These are phyloP conservation scores for Lasioglossum vierecki DNA, from an alignment of 2,888 invertebrate species.

Conservation along the genomic window DNA sequence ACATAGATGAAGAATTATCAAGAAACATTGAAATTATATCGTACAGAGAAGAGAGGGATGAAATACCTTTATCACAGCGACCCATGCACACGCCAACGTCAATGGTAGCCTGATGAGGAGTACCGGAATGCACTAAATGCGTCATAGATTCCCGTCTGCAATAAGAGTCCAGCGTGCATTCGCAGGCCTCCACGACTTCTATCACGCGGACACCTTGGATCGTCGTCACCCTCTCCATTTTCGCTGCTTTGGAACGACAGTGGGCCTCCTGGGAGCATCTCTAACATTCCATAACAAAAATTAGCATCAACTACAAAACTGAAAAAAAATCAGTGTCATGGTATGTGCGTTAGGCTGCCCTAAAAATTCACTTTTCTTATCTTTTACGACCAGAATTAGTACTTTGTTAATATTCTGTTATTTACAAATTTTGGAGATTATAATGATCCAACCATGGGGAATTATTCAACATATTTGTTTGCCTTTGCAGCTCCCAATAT, in stretches of 20 bases:
- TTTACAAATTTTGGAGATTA: neutral
- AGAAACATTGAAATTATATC: neutral
- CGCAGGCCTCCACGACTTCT: constrained; percentile 81
- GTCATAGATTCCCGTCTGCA: constrained; percentile 80
- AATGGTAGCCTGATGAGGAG: constrained; percentile 82
- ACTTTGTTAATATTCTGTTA: neutral
- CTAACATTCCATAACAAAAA: constrained; percentile 59
- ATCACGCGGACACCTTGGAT: constrained; percentile 81
- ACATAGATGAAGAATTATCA: neutral
- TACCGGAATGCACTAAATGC: constrained; percentile 81
- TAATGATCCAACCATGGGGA: too few species aligned
- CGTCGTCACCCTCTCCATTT: constrained; percentile 82
- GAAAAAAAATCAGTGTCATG: neutral
- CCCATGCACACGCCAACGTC: constrained; percentile 83
- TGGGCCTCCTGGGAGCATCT: constrained; percentile 78
- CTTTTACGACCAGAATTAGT: neutral
- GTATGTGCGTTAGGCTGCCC: neutral
- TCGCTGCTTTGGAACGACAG: constrained; percentile 80
- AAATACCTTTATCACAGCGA: constrained; percentile 79
- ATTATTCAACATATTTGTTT: too few species aligned
- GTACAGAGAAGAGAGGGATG: neutral
- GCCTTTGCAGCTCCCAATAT: neutral
- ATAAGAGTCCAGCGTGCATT: constrained; percentile 77
- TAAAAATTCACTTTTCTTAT: neutral
- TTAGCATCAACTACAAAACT: neutral